A percentile compares a stretch with the other conserved stretches of the same genome.
Evolutionary conservation across 2,888 invertebrate genomes (phyloP).

Genomic region (Drosophila flavopinicola): DNA sequence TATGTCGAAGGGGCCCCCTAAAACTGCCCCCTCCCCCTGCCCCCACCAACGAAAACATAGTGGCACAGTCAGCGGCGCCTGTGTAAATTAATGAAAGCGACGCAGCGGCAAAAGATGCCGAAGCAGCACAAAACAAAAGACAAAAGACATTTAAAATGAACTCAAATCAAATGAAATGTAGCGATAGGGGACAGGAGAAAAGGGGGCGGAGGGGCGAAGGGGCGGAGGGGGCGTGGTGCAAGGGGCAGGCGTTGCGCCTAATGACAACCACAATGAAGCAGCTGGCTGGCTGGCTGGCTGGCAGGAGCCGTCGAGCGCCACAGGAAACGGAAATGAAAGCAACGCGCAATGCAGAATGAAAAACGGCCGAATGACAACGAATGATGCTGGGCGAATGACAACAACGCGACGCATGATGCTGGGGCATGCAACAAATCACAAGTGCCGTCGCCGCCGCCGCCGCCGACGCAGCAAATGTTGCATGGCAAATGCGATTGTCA

Average conservation of each 20-base stretch:
- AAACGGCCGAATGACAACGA: constrained; percentile 51
- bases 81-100: constrained; percentile 71
- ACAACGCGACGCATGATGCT: constrained; percentile 19
- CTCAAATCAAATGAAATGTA: constrained; percentile 78
- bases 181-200: too few species aligned
- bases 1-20: constrained; percentile 54
- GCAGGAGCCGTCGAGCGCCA: neutral
- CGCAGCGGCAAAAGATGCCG: constrained; percentile 65
- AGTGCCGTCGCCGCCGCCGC: constrained; percentile 34
- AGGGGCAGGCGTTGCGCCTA: constrained; percentile 46
- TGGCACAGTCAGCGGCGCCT: constrained; percentile 37
- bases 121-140: constrained; percentile 69
- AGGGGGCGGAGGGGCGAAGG: neutral
- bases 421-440: constrained; percentile 65
- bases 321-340: constrained; percentile 75
- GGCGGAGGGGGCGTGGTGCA: neutral
- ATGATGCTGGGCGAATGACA: constrained; percentile 34
- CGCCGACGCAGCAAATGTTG: constrained; percentile 57
- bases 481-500: constrained; percentile 81
- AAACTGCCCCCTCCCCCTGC: neutral
- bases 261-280: constrained; percentile 66
- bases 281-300: constrained; percentile 20
- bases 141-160: constrained; percentile 78
- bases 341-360: constrained; percentile 62
- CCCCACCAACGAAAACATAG: constrained; percentile 2